Conservation (phyloP, 2,113 vertebrate genomes). For the Odocoileus hemionus region DNA sequence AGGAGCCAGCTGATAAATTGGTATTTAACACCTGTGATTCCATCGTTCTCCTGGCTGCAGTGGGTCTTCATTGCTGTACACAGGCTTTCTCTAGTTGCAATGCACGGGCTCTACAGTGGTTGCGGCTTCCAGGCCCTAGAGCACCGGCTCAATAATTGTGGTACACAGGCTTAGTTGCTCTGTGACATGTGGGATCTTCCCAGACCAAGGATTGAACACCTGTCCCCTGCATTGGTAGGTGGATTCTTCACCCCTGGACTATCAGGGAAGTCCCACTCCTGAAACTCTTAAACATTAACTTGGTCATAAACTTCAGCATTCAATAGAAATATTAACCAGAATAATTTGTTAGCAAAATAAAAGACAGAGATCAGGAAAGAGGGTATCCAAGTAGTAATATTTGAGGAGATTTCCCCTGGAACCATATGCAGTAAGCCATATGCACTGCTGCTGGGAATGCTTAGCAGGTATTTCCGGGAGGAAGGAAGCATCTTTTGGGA, state of each 20-base stretch:
- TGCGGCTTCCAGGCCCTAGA: not conserved
- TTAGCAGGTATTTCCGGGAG: not conserved
- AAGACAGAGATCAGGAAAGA: not conserved
- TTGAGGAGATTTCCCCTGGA: not conserved
- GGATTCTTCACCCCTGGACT: not conserved
- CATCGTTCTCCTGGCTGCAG: not conserved
- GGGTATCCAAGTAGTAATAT: not conserved
- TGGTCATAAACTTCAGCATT: not conserved
- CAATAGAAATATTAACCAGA: not conserved
- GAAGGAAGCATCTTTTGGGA: not conserved
- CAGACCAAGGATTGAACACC: not conserved
- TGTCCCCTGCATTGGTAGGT: not conserved
- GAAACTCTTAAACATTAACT: not conserved
- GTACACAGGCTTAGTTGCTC: not conserved
- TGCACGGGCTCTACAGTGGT: not conserved
- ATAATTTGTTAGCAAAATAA: not conserved
- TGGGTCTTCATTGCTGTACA: not conserved
- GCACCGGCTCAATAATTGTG: not conserved
- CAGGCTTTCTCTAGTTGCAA: not conserved
- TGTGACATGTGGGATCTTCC: not conserved
- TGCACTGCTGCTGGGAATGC: not conserved
- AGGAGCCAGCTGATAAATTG: not conserved
- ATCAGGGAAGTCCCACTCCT: not conserved
- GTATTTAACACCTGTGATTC: not conserved
- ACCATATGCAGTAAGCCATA: not conserved